Base-by-base conservation (phyloP, 2,888 invertebrate genomes). In the Lucinisca nassula region DNA sequence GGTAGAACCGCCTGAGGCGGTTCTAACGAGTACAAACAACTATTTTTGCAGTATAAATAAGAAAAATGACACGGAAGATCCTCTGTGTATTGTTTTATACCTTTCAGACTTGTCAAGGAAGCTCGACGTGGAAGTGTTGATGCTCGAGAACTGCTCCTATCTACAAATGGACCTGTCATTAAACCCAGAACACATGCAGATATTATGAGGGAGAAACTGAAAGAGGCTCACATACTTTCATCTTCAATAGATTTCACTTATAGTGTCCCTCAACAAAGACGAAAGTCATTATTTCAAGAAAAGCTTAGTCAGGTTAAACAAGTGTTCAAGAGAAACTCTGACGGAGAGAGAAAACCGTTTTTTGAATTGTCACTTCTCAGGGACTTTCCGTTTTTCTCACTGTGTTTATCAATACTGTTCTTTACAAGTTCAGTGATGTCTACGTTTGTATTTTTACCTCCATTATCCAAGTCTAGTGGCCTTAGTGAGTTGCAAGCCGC, bases 401-500 rank as follows among this genome's bases (percentile, higher is more conserved):
- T 92, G 37, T 92, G 92, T 82, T 67, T 92, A 1, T 90, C 89
- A 0, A 91, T 92, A 2, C 75, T 91, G 45, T 78, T 93, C 10
- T 90, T 92, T 61, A 92, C 92, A 0, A 82, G 90, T 81, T 89
- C 93, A 0, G 91, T 93, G 82, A 91, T 92, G 88, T 88, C 93
- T 0, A 89, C 88, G 24, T 88, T 92, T 40, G 89, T 93, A 10
- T 95, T 93, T 77, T 55, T 93, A n/a, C 93, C 94, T 14, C 91
- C 91, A n/a, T 79, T 94, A 0, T 92, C 92, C 0, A 84, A 90
- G 67, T 89, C 93, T 27, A 86, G 87, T 70, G 93, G 93, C 1
- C 78, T 92, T 14, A 67, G 82, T 8, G 82, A 91, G 30, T 74
- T 87, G 32, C 85, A 97, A 0, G 97, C 98, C 0, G 97, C 98